Conservation (phyloP, 64 coral and sea anemone genomes). For the Pachyseris speciosa region DNA sequence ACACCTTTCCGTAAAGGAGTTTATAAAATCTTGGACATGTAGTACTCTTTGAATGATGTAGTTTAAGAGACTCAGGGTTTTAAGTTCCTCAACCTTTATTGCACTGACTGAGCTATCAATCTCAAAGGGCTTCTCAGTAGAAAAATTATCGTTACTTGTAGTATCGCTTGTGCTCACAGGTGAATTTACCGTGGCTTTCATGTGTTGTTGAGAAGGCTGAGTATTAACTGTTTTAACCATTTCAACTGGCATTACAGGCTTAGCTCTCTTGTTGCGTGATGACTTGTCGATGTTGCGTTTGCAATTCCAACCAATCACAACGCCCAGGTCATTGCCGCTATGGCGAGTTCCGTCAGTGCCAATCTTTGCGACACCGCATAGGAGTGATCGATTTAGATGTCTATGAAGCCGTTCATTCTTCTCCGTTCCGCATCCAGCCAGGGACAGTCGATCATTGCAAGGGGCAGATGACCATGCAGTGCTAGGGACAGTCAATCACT, state of each 20-base stretch:
- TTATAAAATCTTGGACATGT: slow-evolving; percentile 26
- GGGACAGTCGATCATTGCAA: slow-evolving; percentile 44
- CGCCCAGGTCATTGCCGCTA: slow-evolving; percentile 45
- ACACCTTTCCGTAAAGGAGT: not conserved
- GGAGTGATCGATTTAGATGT: slow-evolving; percentile 38
- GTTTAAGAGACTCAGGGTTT: not conserved
- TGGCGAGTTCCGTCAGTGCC: slow-evolving; percentile 51
- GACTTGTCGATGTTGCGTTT: slow-evolving; percentile 20
- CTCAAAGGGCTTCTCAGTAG: no score
- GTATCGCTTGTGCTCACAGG: no score
- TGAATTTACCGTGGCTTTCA: no score
- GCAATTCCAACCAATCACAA: slow-evolving; percentile 57
- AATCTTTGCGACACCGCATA: slow-evolving; percentile 58
- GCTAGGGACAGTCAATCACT: no score
- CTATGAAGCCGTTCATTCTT: slow-evolving; percentile 66
- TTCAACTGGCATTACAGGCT: slow-evolving; percentile 35
- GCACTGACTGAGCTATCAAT: no score
- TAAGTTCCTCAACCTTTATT: not conserved
- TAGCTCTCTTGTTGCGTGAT: slow-evolving; percentile 42
- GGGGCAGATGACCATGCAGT: no score
- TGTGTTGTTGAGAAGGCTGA: no score
- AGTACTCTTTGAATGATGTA: slow-evolving; percentile 16
- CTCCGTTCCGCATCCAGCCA: slow-evolving; percentile 41
- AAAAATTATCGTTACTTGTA: no score
- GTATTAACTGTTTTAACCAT: no score